Base-by-base conservation (phyloP, 2,888 invertebrate species). In the Axea sp. region DNA sequence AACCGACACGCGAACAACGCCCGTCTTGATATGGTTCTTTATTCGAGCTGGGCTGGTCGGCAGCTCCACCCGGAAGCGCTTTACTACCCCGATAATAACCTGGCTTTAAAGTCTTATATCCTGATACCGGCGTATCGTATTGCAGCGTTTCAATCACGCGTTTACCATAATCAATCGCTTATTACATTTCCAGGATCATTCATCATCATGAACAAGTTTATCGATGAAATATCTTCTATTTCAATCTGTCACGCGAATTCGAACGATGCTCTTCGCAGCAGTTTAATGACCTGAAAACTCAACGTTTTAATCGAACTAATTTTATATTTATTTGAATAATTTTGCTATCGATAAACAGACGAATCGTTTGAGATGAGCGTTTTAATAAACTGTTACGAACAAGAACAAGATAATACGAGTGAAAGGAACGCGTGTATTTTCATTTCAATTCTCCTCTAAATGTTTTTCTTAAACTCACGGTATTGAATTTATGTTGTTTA, bases 1-100 rank as follows among this genome's bases (percentile, higher is more conserved):
- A 37, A 53, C 14, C 53, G 53, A 73, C 73, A 73, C 60, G 73
- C 73, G 41, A 73, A 14, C 65, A 41, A 59, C 47, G 45, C 35
- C 55, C 37, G 45, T 28, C 43, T 53, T 26, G 9, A 22, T 31
- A 43, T 53, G 33, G 30, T 37, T 53, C 57, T 55, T 49, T 33
- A 39, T 62, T 45, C 71, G 24, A 6, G 24, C 24, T n/a, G n/a
- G 30, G 64, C 41, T 33, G 33, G 41, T 8, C 49, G 53, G 35
- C 47, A 43, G 26, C 45, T 45, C 8, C 37, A 30, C 26, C 41
- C 55, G 62, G 62, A 69, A 55, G 43, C 37, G 51, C 35, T 59
- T 51, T 53, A 53, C 43, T 30, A 33, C 53, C 57, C 26, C 62
- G 49, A 41, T 71, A 65, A 65, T 72, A 65, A 65, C 53, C 35